These are phyloP conservation scores for Nothocercus julius DNA, from an alignment of 2,113 vertebrate genomes.

Conservation along the genomic window DNA sequence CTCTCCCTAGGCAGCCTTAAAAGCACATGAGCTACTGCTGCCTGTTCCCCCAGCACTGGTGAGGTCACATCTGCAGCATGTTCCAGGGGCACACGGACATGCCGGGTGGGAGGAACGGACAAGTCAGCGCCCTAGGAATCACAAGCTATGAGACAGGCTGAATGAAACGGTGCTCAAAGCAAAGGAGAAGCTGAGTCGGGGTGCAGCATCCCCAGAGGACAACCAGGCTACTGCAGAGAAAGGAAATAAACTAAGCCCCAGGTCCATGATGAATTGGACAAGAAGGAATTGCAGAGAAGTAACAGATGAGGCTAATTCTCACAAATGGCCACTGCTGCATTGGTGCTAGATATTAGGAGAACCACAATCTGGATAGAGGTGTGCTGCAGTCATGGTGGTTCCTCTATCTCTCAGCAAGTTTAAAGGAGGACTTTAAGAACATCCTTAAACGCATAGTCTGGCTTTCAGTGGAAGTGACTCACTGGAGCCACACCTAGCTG, in stretches of 20 bases:
- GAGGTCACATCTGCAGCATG: not conserved
- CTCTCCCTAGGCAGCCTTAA: not conserved
- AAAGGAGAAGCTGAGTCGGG: not conserved
- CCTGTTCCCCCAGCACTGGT: not conserved
- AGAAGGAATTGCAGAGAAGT: not conserved
- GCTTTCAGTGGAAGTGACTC: not conserved
- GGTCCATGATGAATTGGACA: not conserved
- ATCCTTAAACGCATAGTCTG: not conserved
- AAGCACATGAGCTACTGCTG: not conserved
- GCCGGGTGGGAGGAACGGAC: not conserved
- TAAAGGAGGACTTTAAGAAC: conserved; percentile 13
- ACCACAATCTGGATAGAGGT: not conserved
- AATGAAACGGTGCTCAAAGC: not conserved
- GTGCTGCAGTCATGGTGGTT: not conserved
- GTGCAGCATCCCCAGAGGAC: not conserved
- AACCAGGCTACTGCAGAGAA: not conserved
- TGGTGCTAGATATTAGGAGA: conserved; percentile 26
- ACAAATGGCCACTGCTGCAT: not conserved
- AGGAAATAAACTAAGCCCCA: not conserved
- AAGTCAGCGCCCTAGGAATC: not conserved
- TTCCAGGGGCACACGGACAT: not conserved
- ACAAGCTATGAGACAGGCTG: not conserved
- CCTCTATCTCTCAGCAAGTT: too few relatives aligned
- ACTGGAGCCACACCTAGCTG: not conserved
- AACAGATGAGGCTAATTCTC: not conserved